Evolutionary conservation across 2,888 invertebrate genomes (phyloP).

Genomic region (Eucera pruinosa): DNA sequence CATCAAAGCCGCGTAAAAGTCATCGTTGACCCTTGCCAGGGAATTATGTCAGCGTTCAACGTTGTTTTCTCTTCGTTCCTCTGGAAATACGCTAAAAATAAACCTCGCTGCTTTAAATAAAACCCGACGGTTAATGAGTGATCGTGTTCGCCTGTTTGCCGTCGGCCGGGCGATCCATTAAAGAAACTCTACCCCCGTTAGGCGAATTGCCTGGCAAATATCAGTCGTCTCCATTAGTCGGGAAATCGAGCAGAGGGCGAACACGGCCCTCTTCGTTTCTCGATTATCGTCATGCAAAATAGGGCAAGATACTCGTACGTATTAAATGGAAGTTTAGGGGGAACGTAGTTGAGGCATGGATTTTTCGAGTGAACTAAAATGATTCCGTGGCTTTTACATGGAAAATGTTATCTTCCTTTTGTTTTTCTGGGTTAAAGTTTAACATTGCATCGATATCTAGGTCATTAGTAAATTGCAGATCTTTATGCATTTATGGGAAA

Average conservation of each 20-base stretch:
- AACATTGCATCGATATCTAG: too few species aligned
- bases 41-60: constrained; percentile 15
- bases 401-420: too few species aligned
- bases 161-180: constrained; percentile 43
- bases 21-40: constrained; percentile 23
- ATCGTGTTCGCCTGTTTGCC: constrained; percentile 49
- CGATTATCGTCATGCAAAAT: neutral
- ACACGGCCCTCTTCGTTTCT: neutral
- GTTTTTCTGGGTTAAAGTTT: too few species aligned
- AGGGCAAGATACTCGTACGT: neutral
- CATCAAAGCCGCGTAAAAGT: constrained; percentile 23
- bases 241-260: constrained; percentile 4
- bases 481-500: too few species aligned
- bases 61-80: neutral
- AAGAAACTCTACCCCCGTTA: constrained; percentile 36
- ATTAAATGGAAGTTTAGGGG: neutral
- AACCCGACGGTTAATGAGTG: constrained; percentile 32
- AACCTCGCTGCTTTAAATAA: constrained; percentile 45
- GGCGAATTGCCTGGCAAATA: constrained; percentile 43
- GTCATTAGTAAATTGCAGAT: too few species aligned
- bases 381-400: too few species aligned
- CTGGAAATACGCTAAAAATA: constrained; percentile 40
- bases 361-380: too few species aligned
- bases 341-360: too few species aligned
- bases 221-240: constrained; percentile 39